Base-by-base conservation (phyloP, 2,888 invertebrate genomes). In the Caenorhabditis sp. region DNA sequence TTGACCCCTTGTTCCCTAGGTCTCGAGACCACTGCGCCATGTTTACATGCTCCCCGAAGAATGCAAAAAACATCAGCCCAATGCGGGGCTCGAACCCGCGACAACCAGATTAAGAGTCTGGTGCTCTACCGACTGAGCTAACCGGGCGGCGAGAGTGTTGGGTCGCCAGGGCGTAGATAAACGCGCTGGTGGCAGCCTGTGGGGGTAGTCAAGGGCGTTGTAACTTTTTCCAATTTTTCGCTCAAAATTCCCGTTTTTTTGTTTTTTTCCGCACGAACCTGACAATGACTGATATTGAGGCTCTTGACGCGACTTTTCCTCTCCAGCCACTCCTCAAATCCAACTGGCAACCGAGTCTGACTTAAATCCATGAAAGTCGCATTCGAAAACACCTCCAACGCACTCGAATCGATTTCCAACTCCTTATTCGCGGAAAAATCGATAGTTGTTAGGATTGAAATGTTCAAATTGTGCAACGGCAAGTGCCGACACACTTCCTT, bases 91-190 rank as follows among this genome's bases (percentile, higher is more conserved):
- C 89, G 88, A 89, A 89, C 88, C 89, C 89, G 88, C 88, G 89
- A 88, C 88, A 88, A 84, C 89, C 89, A 89, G 89, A 88, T 89
- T 89, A 89, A 89, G 89, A 89, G 89, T 89, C 88, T 89, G 89
- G 89, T 89, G 89, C 89, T 89, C 89, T 89, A 88, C 89, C 88
- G 88, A 88, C 89, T 89, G 88, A 89, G 89, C 88, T 89, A 89
- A 89, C 88, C 88, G 88, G 87, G 85, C 88, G 69, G 64, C 65
- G 55, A 51, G 37, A 32, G 8, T 32, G n/a, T 18, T 32, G 56
- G 56, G 47, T 32, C 20, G 26, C 5, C 13, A 55, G 28, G 47
- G 47, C 44, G 28, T 58, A 35, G 5, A 72, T 0, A 22, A 28
- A 8, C 47, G 47, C 62, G 47, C 20, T 24, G 44, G 26, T 9